Evolutionary conservation across 2,888 invertebrate species (phyloP), one percentile per base, ranked within the genome.

Genomic region (Sinodicranocentrus sp.): DNA sequence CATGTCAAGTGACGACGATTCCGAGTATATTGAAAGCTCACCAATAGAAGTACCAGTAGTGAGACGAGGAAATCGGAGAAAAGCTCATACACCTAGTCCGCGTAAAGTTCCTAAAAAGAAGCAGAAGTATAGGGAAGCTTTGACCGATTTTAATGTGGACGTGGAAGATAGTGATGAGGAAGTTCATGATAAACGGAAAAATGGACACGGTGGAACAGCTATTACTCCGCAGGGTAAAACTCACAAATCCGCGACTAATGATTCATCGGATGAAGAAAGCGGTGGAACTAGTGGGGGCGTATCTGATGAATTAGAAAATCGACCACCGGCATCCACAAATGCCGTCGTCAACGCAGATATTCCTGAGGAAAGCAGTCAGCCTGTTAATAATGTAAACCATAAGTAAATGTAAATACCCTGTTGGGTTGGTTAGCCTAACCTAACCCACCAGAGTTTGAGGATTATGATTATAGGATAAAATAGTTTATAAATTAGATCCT

Each of bases 21-120:
- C 44, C 0, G 82, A 83, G 15, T 54, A 44, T 13, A 52, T 72
- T 8, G 72, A 71, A 1, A 25, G 28, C 19, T 59, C 72, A 1
- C 33, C 33, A 33, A 72, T 72, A n/a, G 28, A 33, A 10, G 61
- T 28, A 3, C 26, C 48, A 26, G 23, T 8, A 25, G 8, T 21
- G 1, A 15, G 77, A 21, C 19, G 61, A 19, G 76, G 61, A 21
- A 65, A 39, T 43, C 19, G 72, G 23, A 19, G 73, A 52, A 78
- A 78, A 39, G 70, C 68, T 5, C 1, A 68, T 28, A 67, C 52
- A 15, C 76, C 76, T 0, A 70, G 61, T 54, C 63, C 75, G 1
- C 26, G 19, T n/a, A 70, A 68, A 61, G 26, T 77, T 43, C 65
- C 77, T 3, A 23, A 19, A n/a, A 84, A 84, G 63, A 84, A 84